A percentile compares a stretch with the other conserved stretches of the same genome.
phyloP scores from a whole-genome alignment of 1,140 invertebrate species.

The Euborellia annulipes region DNA sequence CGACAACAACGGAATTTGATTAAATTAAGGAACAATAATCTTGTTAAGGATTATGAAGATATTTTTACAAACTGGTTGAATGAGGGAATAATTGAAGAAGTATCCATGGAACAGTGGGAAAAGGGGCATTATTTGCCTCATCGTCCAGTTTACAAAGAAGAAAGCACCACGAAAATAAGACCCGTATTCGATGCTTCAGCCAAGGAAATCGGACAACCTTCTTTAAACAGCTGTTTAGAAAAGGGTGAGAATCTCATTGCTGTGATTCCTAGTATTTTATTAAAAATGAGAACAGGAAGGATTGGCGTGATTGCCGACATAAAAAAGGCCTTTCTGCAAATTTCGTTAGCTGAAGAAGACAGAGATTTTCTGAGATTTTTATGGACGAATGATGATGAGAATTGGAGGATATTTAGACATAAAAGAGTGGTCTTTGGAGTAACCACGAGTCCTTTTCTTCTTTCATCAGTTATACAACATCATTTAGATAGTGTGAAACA shows the following conservation, averaged over 20 bases:
- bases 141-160: conserved; percentile 20
- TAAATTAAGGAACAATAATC: conserved; percentile 14
- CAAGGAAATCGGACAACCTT: conserved; percentile 15
- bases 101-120: conserved; percentile 13
- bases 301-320: conserved; percentile 27
- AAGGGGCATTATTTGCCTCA: conserved; percentile 22
- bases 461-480: conserved; percentile 7
- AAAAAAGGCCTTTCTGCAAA: conserved; percentile 27
- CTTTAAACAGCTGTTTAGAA: conserved; percentile 25
- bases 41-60: conserved; percentile 19
- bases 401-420: conserved; percentile 14
- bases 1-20: conserved; percentile 12
- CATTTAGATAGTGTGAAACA: too few species aligned
- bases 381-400: conserved; percentile 17
- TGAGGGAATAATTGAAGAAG: conserved; percentile 19
- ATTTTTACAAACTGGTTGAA: conserved; percentile 21
- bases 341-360: conserved; percentile 17
- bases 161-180: conserved; percentile 18
- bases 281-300: conserved; percentile 22
- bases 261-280: conserved; percentile 22
- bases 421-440: conserved; percentile 16
- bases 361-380: conserved; percentile 23
- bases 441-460: conserved; percentile 10
- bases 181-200: conserved; percentile 14
- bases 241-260: conserved; percentile 27